A percentile compares a stretch with the other conserved stretches of the same genome.
Conservation (phyloP, 1,140 invertebrate species). For the Macrotrachela quadricornifera region DNA sequence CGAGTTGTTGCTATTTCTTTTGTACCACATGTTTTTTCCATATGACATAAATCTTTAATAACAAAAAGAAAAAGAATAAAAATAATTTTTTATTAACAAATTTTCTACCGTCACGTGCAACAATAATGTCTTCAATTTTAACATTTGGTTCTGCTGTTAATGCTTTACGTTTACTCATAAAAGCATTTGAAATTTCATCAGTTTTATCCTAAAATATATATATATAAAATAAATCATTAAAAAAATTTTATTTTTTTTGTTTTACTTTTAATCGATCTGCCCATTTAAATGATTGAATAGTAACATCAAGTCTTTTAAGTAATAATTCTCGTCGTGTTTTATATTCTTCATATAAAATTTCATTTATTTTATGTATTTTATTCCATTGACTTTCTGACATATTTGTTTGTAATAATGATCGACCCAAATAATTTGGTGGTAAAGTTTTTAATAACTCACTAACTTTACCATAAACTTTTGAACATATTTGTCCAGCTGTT, state of each 20-base stretch:
- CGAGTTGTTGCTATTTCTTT: not conserved
- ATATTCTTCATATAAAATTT: constrained; percentile 56
- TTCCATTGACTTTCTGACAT: constrained; percentile 62
- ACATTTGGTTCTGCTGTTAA: not conserved
- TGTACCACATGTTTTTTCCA: constrained; percentile 8
- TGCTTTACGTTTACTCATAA: not conserved
- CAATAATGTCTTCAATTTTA: not conserved
- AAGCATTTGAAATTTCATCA: not conserved
- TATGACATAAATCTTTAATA: not conserved
- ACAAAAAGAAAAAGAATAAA: not conserved
- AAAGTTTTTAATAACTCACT: constrained; percentile 41
- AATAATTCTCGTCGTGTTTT: constrained; percentile 59
- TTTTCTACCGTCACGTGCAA: constrained; percentile 5
- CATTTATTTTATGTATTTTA: constrained; percentile 42
- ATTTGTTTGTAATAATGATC: constrained; percentile 50
- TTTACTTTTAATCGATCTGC: constrained; percentile 42
- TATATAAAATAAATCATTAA: no score
- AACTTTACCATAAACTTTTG: constrained; percentile 1
- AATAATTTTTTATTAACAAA: not conserved
- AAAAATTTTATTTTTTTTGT: not conserved
- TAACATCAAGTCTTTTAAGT: constrained; percentile 69
- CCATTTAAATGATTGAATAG: constrained; percentile 77
- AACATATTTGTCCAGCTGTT: constrained; percentile 1
- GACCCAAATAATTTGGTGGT: constrained; percentile 40
- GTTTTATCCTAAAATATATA: no score